Evolutionary conservation across 1,140 invertebrate species (phyloP).

Genomic region (Aleiodes sp.): DNA sequence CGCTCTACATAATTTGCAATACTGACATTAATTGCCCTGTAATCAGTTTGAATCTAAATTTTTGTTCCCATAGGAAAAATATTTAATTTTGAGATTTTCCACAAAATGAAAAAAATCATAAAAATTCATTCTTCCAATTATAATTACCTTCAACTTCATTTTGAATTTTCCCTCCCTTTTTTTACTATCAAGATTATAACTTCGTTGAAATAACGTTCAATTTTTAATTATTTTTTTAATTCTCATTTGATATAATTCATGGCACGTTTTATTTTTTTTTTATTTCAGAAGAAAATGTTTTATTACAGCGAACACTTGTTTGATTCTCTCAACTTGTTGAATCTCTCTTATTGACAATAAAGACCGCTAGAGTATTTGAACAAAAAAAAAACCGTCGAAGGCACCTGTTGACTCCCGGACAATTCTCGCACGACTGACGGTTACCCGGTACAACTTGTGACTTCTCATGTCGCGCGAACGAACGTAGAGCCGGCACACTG

Average conservation of each 20-base stretch:
- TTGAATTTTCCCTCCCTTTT: neutral
- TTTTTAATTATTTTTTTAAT: neutral
- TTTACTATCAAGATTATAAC: neutral
- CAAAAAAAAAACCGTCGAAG: neutral
- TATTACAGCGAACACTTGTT: too few species aligned
- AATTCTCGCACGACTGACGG: slow-evolving; percentile 65
- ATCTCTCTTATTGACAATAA: too few species aligned
- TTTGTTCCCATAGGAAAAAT: neutral
- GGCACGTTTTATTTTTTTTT: slow-evolving; percentile 22
- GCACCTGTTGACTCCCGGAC: slow-evolving; percentile 65
- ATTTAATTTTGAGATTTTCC: neutral
- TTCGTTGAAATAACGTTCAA: too few species aligned
- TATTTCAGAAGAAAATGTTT: too few species aligned
- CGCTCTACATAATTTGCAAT: slow-evolving; percentile 53
- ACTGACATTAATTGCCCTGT: slow-evolving; percentile 1
- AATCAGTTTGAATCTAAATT: too few species aligned
- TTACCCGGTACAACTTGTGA: slow-evolving; percentile 47
- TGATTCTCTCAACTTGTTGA: neutral
- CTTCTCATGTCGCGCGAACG: slow-evolving; percentile 48
- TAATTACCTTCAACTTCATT: slow-evolving; percentile 34
- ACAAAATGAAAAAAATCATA: neutral
- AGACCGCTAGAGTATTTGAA: too few species aligned
- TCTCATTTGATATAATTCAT: slow-evolving; percentile 13
- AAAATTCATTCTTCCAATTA: neutral
- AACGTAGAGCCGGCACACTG: neutral